These are phyloP conservation scores for Tridacna crocea DNA, from an alignment of 2,888 invertebrate species.

Conservation along the genomic window DNA sequence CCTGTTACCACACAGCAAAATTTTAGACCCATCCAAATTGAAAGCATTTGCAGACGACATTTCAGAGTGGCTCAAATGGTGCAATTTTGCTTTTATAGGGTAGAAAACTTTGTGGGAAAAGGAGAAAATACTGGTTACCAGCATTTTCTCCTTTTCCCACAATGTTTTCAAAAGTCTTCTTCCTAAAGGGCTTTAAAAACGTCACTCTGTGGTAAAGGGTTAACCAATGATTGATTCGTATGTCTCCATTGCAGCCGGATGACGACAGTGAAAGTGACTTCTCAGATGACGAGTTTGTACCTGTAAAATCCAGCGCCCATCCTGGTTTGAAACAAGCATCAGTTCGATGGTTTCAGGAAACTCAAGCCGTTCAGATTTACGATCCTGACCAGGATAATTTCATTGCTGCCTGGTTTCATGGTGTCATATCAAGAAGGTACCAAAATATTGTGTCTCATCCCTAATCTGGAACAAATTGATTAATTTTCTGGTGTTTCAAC, in stretches of 20 bases:
- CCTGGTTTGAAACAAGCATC: slow-evolving; percentile 75
- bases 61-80: no score
- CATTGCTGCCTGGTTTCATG: slow-evolving; percentile 83
- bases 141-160: not conserved
- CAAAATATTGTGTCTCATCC: not conserved
- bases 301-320: slow-evolving; percentile 67
- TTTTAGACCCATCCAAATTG: no score
- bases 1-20: no score
- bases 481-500: not conserved
- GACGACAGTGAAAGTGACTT: slow-evolving; percentile 67
- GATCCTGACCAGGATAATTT: slow-evolving; percentile 70
- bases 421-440: slow-evolving; percentile 82
- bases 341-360: slow-evolving; percentile 80
- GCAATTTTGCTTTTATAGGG: no score
- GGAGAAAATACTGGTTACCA: not conserved
- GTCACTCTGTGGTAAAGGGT: slow-evolving; percentile 3
- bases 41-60: no score
- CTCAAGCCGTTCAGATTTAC: slow-evolving; percentile 76
- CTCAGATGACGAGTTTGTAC: slow-evolving; percentile 78
- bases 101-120: not conserved
- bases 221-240: not conserved
- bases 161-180: slow-evolving; percentile 6
- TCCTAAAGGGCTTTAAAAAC: no score
- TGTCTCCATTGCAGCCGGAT: slow-evolving; percentile 61
- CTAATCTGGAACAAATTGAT: not conserved